Conservation (phyloP, 1,140 invertebrate genomes). For the Aphelinus atriplicis region DNA sequence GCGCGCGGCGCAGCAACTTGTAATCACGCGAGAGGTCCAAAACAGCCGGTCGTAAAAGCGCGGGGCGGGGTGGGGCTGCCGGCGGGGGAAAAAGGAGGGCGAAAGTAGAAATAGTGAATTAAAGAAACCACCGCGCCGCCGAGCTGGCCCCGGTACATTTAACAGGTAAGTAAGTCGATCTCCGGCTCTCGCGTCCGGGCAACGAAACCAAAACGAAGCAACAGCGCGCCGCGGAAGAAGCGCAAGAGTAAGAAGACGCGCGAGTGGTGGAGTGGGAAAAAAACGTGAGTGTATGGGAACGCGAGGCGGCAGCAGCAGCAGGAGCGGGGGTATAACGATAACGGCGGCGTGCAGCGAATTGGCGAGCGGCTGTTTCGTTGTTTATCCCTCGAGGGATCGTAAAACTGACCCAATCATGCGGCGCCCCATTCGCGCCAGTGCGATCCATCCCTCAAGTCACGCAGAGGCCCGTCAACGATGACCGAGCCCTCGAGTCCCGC, state of each 20-base stretch:
- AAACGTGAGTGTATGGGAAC: background rate
- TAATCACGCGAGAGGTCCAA: slow-evolving; percentile 23
- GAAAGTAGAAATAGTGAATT: slow-evolving; percentile 25
- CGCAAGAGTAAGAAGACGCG: background rate
- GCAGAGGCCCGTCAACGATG: slow-evolving; percentile 14
- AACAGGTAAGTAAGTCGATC: slow-evolving; percentile 34
- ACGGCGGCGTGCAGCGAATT: slow-evolving; percentile 35
- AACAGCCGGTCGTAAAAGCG: slow-evolving; percentile 14
- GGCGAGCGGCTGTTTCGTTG: slow-evolving; percentile 44
- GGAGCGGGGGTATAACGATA: slow-evolving; percentile 7
- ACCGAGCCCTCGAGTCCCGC: background rate
- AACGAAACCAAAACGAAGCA: slow-evolving; percentile 15
- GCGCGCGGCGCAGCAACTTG: background rate
- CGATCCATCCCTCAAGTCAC: slow-evolving; percentile 24
- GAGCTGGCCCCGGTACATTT: slow-evolving; percentile 18
- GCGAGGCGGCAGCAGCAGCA: background rate
- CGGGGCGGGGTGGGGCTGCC: background rate
- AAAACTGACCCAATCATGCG: slow-evolving; percentile 68
- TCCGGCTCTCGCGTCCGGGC: background rate
- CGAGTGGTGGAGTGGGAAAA: background rate
- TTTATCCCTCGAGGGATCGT: slow-evolving; percentile 64
- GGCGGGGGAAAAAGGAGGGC: background rate
- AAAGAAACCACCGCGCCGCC: slow-evolving; percentile 9
- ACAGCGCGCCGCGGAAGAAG: background rate
- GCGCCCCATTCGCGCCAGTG: slow-evolving; percentile 24